Evolutionary conservation across 1,140 invertebrate species (phyloP).

Genomic region (Ruditapes philippinarum): DNA sequence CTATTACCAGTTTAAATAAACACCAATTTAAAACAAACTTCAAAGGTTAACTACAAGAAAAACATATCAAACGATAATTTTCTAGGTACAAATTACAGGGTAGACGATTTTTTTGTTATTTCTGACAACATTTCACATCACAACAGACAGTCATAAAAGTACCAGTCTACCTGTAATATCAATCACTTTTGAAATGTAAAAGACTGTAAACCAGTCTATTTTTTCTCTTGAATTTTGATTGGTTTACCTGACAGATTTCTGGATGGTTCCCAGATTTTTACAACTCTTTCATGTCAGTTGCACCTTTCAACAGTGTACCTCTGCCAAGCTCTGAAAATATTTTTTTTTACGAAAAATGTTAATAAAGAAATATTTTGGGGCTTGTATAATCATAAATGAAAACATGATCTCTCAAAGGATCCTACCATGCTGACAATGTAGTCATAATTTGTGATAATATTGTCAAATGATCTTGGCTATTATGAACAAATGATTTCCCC

Average conservation of each 20-base stretch:
- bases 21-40: neutral
- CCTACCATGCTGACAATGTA: too few relatives aligned
- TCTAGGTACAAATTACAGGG: neutral
- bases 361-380: neutral
- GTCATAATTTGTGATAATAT: too few relatives aligned
- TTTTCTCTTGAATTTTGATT: neutral
- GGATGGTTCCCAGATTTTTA: conserved; percentile 1
- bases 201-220: conserved; percentile 27
- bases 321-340: neutral
- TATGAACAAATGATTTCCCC: too few relatives aligned
- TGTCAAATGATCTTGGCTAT: too few relatives aligned
- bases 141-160: conserved; percentile 3
- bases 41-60: conserved; percentile 30
- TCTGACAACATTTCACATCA: neutral
- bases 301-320: neutral
- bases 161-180: conserved; percentile 22
- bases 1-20: conserved; percentile 20
- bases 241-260: conserved; percentile 13
- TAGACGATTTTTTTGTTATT: conserved; percentile 8
- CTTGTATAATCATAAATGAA: neutral
- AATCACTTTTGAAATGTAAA: conserved; percentile 8
- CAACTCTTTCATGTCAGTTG: conserved; percentile 7
- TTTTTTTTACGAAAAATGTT: neutral
- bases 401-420: neutral
- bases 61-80: conserved; percentile 17